phyloP scores from a whole-genome alignment of 1,140 invertebrate species.

The Conopomorpha cramerella region DNA sequence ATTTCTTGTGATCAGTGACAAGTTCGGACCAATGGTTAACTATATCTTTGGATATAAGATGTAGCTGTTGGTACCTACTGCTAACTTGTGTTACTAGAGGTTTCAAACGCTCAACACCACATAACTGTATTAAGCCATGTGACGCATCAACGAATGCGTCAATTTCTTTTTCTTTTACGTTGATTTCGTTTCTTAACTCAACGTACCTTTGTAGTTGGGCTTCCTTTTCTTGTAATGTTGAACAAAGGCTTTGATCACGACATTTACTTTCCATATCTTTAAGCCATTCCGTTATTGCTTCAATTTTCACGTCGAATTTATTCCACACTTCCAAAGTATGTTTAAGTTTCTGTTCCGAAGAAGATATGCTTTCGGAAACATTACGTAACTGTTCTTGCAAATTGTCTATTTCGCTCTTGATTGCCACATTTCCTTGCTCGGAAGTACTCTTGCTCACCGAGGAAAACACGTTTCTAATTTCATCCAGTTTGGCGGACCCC shows the following conservation, averaged over 20 bases:
- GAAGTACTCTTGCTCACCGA: conserved; percentile 83
- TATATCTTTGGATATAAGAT: conserved; percentile 84
- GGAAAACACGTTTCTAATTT: conserved; percentile 69
- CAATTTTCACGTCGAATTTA: conserved; percentile 82
- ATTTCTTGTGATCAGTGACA: conserved; percentile 83
- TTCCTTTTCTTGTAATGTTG: conserved; percentile 81
- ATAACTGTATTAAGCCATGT: conserved; percentile 83
- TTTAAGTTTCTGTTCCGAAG: conserved; percentile 71
- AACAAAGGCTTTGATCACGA: conserved; percentile 82
- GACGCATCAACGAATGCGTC: conserved; percentile 89
- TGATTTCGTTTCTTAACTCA: conserved; percentile 74
- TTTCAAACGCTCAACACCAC: conserved; percentile 84
- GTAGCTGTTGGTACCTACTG: conserved; percentile 84
- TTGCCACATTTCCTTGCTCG: conserved; percentile 71
- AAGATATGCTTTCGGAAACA: conserved; percentile 68
- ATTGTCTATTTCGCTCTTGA: conserved; percentile 75
- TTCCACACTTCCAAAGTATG: conserved; percentile 81
- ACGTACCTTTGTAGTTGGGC: conserved; percentile 73
- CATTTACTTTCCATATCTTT: conserved; percentile 81
- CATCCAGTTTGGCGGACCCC: conserved; percentile 72
- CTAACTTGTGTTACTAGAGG: conserved; percentile 88
- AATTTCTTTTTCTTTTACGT: conserved; percentile 78
- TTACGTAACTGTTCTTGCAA: conserved; percentile 68
- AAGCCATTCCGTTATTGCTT: conserved; percentile 84
- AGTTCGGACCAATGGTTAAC: conserved; percentile 85